A percentile compares a stretch with the other conserved stretches of the same genome.
Evolutionary conservation across 1,140 invertebrate species (phyloP).

Genomic region (Colletes gigas): DNA sequence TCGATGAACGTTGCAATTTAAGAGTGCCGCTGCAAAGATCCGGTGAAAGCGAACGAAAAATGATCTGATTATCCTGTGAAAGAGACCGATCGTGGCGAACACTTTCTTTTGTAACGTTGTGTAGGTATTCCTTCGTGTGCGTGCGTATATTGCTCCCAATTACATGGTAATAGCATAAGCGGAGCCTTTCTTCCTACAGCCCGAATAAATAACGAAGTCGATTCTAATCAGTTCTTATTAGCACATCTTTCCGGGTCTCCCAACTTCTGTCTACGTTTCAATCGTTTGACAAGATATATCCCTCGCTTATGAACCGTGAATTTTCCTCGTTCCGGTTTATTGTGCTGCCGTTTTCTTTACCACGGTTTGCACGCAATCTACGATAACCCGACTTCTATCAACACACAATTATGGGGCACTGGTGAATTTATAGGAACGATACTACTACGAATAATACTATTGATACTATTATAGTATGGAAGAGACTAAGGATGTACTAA

Average conservation of each 20-base stretch:
- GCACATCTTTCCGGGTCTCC: slow-evolving; percentile 46
- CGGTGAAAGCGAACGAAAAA: slow-evolving; percentile 70
- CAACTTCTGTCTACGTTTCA: slow-evolving; percentile 1
- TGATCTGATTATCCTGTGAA: slow-evolving; percentile 66
- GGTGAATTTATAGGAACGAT: no score
- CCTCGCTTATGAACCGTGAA: slow-evolving; percentile 39
- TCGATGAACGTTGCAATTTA: not conserved
- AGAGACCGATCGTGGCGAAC: slow-evolving; percentile 49
- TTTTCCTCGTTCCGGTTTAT: slow-evolving; percentile 60
- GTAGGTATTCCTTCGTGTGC: slow-evolving; percentile 2
- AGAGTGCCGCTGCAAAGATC: slow-evolving; percentile 1
- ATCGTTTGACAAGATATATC: slow-evolving; percentile 41
- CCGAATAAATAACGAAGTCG: slow-evolving; percentile 41
- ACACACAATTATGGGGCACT: no score
- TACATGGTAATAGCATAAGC: slow-evolving; percentile 17
- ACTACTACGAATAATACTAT: no score
- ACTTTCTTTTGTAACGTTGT: slow-evolving; percentile 51
- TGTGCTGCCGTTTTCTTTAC: slow-evolving; percentile 41
- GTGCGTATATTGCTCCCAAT: slow-evolving; percentile 27
- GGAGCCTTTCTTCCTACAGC: slow-evolving; percentile 54
- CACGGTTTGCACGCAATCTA: slow-evolving; percentile 4
- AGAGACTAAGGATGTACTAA: no score
- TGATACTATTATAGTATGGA: no score
- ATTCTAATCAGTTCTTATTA: slow-evolving; percentile 66
- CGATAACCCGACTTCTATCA: not conserved